Conservation (phyloP, 2,888 invertebrate genomes). For the Dryadula phaetusa region DNA sequence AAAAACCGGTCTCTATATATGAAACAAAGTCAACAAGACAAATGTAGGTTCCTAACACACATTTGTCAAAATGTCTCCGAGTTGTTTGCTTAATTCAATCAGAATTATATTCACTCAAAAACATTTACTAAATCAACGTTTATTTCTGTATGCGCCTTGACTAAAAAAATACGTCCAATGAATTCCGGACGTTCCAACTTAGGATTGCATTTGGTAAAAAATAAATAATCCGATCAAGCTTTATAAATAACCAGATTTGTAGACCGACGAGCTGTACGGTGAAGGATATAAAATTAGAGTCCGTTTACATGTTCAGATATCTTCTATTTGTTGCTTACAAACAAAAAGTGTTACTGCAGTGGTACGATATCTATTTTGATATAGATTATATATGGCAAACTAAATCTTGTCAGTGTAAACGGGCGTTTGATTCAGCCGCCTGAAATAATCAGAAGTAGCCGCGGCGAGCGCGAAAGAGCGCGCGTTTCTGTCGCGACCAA, state of each 20-base stretch:
- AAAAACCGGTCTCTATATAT: background rate
- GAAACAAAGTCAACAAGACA: conserved; percentile 29
- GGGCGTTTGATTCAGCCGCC: conserved; percentile 43
- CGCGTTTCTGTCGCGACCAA: conserved; percentile 32
- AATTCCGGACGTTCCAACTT: conserved; percentile 45
- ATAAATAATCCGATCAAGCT: conserved; percentile 50
- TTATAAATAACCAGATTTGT: conserved; percentile 77
- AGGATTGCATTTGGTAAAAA: conserved; percentile 60
- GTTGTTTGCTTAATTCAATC: conserved; percentile 37
- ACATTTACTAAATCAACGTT: conserved; percentile 44
- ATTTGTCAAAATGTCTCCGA: conserved; percentile 39
- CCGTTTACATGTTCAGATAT: conserved; percentile 40
- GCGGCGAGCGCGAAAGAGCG: conserved; percentile 47
- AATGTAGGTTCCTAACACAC: conserved; percentile 28
- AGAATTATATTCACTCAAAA: conserved; percentile 35
- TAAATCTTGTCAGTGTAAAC: conserved; percentile 41
- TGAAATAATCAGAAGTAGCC: conserved; percentile 61
- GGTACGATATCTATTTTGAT: conserved; percentile 8
- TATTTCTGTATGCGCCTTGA: conserved; percentile 47
- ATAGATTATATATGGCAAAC: conserved; percentile 21
- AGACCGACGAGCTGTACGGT: conserved; percentile 58
- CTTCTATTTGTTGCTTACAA: background rate
- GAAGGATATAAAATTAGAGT: conserved; percentile 47
- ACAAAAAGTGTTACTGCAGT: conserved; percentile 8
- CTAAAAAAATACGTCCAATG: conserved; percentile 42